Evolutionary conservation across 53 echinoderm and acorn worm species (phyloP), one percentile per base, ranked within the genome.

Genomic region (Echinometra lucunter): DNA sequence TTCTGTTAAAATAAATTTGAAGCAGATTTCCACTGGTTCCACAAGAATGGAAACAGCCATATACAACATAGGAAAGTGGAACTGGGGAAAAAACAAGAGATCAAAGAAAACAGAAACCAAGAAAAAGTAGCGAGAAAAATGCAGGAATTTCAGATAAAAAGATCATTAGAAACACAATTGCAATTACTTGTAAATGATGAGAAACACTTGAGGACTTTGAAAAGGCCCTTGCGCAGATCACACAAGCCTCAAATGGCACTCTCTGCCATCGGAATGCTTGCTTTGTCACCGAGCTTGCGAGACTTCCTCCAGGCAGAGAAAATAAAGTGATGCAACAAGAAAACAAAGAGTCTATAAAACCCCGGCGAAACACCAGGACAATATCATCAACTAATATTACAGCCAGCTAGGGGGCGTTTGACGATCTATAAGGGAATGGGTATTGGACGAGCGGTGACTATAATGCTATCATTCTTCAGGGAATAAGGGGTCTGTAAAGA

Each of bases 341-440:
- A 35, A 34, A 19, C 42, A 81, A 49, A 30, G 49, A 10, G 85
- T 45, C 85, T 47, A n/a, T 85, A 85, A 85, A 85, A 49, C n/a
- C 49, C 12, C 27, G n/a, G 85, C 16, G 85, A 85, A 85, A 85
- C 47, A 27, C 85, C 45, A n/a, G 85, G 45, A 85, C 85, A 85
- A 85, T 85, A 85, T 85, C 47, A n/a, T 85, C 47, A 85, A 45
- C 85, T 85, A 47, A 85, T 85, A 85, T 85, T 85, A 85, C 85
- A 49, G 85, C 49, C 49, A 40, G 85, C 85, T 85, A 49, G 85
- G 85, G 85, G 85, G 85, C 49, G 49, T 85, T 85, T 85, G 85
- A 49, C 85, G 49, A 85, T 85, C 85, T 85, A n/a, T n/a, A 85
- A 49, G 85, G 49, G 85, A 49, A 9, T 6, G 15, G 30, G 40